These are phyloP conservation scores for Pygoscelis adeliae DNA, from an alignment of 2,113 vertebrate genomes.

Conservation along the genomic window DNA sequence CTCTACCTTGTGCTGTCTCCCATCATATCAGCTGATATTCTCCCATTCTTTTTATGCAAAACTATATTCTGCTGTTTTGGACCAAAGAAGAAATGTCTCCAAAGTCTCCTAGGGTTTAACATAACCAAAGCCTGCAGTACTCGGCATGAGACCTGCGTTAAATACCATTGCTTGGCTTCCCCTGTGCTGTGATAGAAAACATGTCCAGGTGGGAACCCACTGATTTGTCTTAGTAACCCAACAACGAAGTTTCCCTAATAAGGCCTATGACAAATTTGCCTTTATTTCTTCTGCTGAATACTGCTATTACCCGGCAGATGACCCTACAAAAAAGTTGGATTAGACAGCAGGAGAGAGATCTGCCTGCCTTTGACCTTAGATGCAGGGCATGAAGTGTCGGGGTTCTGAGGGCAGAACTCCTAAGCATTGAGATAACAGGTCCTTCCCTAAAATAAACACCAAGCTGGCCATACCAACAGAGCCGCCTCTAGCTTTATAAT, in stretches of 20 bases:
- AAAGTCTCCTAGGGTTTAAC: background rate
- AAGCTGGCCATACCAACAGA: background rate
- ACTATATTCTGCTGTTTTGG: background rate
- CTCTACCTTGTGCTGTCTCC: background rate
- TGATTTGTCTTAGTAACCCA: background rate
- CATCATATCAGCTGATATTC: background rate
- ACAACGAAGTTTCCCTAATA: background rate
- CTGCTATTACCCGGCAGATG: background rate
- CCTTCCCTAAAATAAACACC: slow-evolving; percentile 15
- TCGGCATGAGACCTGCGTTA: background rate
- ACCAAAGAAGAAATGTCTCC: background rate
- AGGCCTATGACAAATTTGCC: background rate
- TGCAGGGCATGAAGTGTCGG: background rate
- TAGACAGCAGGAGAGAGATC: background rate
- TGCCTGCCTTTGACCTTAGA: background rate
- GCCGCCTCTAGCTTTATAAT: background rate
- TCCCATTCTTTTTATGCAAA: background rate
- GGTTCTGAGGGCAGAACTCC: background rate
- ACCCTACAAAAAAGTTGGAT: background rate
- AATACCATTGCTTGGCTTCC: background rate
- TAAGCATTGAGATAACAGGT: background rate
- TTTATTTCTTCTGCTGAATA: background rate
- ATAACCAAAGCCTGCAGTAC: background rate
- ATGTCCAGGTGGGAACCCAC: background rate
- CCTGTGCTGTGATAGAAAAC: background rate